A percentile compares a stretch with the other conserved stretches of the same genome.
Conservation (phyloP, 2,797 vertebrate species). For the Semaprochilodus insignis region DNA sequence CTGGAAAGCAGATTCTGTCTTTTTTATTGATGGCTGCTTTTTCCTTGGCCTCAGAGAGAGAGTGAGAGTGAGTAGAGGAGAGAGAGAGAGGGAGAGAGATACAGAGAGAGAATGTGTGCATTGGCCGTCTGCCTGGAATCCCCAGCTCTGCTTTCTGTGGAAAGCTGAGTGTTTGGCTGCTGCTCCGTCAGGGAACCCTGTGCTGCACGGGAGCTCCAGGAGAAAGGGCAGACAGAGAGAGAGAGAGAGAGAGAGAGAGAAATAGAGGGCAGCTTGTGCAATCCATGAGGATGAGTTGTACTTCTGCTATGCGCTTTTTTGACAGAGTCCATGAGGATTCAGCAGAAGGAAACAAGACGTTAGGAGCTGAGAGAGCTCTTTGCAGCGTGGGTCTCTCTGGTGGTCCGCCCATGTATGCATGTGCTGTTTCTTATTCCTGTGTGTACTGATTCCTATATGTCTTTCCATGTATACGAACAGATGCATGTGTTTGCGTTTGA, state of each 20-base stretch:
- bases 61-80: constrained; percentile 14
- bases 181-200: constrained; percentile 67
- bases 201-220: constrained; percentile 59
- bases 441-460: not conserved
- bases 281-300: constrained; percentile 18
- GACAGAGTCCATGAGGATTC: not conserved
- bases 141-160: constrained; percentile 66
- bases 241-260: constrained; percentile 20
- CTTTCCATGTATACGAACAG: not conserved
- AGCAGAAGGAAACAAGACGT: not conserved
- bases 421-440: not conserved
- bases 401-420: not conserved
- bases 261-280: constrained; percentile 6
- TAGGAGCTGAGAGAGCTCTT: not conserved
- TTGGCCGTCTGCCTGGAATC: constrained; percentile 67
- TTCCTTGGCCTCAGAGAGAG: constrained; percentile 44
- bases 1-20: constrained; percentile 59
- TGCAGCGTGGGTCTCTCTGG: not conserved
- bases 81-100: constrained; percentile 37
- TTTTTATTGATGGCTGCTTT: constrained; percentile 62
- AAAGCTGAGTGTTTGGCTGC: constrained; percentile 76
- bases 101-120: constrained; percentile 58
- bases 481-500: not conserved
- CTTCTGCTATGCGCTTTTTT: not conserved
- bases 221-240: constrained; percentile 56